These are phyloP conservation scores for human (Homo sapiens) DNA, from an alignment of 2,113 vertebrate genomes.

Conservation along the genomic window GRCh38 chr4:163084501-163085000, in stretches of 20 bases:
- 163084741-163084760: not conserved
- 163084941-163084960: not conserved
- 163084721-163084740: not conserved
- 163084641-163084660: not conserved
- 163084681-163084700: not conserved
- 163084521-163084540: not conserved
- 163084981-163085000: not conserved
- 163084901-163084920: not conserved
- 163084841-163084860: not conserved
- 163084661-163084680: conserved; percentile 7
- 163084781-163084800: not conserved
- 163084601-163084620: not conserved
- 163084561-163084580: not conserved
- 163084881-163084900: not conserved
- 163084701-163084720: not conserved
- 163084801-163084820: not conserved
- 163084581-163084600: not conserved
- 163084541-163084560: not conserved
- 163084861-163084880: not conserved
- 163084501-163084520: not conserved
- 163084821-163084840: not conserved
- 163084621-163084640: not conserved
- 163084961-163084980: not conserved
- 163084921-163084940: not conserved
- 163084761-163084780: not conserved